Conservation (phyloP, 2,888 invertebrate genomes). For the Neocrepidodera transversa region DNA sequence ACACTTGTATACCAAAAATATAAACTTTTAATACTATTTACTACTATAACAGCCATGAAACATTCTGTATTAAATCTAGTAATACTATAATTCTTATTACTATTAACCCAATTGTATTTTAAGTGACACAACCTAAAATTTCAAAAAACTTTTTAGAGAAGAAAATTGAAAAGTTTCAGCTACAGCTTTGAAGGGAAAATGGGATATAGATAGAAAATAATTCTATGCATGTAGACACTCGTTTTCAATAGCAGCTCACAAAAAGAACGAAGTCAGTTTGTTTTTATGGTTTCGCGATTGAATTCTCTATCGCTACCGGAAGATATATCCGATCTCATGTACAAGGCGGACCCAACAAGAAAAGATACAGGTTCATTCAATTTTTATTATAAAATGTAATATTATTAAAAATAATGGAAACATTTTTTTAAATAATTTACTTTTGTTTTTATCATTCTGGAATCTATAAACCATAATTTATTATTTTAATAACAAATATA, state of each 20-base stretch:
- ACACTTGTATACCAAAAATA: not conserved
- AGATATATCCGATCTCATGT: conserved; percentile 9
- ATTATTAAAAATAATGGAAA: too few species aligned
- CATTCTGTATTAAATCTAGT: not conserved
- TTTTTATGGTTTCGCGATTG: conserved; percentile 26
- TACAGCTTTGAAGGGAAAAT: conserved; percentile 3
- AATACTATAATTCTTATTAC: too few species aligned
- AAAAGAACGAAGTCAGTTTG: conserved; percentile 23
- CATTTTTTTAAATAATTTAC: too few species aligned
- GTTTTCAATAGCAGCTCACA: conserved; percentile 11
- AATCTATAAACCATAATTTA: too few species aligned
- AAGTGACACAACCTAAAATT: conserved; percentile 1
- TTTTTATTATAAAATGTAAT: too few species aligned
- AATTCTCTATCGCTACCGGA: conserved; percentile 15
- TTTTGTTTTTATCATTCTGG: too few species aligned
- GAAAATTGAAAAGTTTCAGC: conserved; percentile 11
- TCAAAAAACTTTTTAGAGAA: not conserved
- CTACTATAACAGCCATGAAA: not conserved
- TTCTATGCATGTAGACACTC: conserved; percentile 21
- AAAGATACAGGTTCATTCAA: too few species aligned
- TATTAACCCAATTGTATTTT: not conserved
- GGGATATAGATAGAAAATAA: conserved; percentile 13
- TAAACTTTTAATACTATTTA: not conserved
- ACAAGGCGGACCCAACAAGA: not conserved
- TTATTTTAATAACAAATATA: too few species aligned